phyloP scores from a whole-genome alignment of 2,888 invertebrate genomes.

The Caenorhabditis doughertyi region DNA sequence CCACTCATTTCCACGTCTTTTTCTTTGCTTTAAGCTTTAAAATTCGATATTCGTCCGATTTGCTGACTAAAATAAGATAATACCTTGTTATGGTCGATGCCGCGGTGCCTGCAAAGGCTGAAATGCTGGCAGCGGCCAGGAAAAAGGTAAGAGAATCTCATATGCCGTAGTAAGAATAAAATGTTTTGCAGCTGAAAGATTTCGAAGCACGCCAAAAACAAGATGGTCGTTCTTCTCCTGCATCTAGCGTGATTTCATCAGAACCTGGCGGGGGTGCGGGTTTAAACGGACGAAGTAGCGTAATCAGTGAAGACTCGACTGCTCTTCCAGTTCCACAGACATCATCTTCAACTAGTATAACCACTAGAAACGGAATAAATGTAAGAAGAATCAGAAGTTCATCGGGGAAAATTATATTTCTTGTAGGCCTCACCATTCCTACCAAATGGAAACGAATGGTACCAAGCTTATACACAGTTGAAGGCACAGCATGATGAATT shows the following conservation, averaged over 20 bases:
- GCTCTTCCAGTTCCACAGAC: slow-evolving; percentile 16
- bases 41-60: slow-evolving; percentile 12
- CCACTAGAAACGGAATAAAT: slow-evolving; percentile 31
- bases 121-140: slow-evolving; percentile 73
- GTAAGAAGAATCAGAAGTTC: slow-evolving; percentile 7
- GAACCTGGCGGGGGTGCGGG: slow-evolving; percentile 44
- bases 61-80: slow-evolving; percentile 1
- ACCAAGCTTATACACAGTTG: slow-evolving; percentile 55
- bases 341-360: slow-evolving; percentile 15
- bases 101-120: slow-evolving; percentile 60
- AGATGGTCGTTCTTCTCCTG: slow-evolving; percentile 50
- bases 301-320: slow-evolving; percentile 53
- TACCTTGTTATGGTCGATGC: slow-evolving; percentile 50
- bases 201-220: slow-evolving; percentile 64
- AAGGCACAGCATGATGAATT: slow-evolving; percentile 70
- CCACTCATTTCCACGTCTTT: slow-evolving; percentile 60
- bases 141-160: slow-evolving; percentile 71
- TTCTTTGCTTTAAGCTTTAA: background rate
- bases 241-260: slow-evolving; percentile 58
- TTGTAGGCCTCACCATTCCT: slow-evolving; percentile 58
- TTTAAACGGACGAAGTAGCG: slow-evolving; percentile 50
- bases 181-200: slow-evolving; percentile 69
- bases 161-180: background rate
- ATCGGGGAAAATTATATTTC: background rate
- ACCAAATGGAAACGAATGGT: slow-evolving; percentile 59